A percentile compares a stretch with the other conserved stretches of the same genome.
phyloP scores from a whole-genome alignment of 2,797 vertebrate species.

The Neosilurus hyrtlii region DNA sequence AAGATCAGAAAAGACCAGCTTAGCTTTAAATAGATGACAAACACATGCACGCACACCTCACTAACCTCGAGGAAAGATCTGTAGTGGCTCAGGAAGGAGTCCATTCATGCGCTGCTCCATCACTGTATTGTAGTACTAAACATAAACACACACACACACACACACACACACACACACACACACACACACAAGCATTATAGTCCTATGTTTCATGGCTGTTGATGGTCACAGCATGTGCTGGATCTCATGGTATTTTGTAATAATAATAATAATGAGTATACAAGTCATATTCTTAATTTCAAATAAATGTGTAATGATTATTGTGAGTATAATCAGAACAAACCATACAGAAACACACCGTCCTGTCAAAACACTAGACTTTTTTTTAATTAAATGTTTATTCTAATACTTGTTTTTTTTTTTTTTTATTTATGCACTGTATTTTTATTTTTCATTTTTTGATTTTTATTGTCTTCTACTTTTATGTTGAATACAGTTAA shows the following conservation, averaged over 20 bases:
- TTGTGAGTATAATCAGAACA: not conserved
- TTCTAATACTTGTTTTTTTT: not conserved
- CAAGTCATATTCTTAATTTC: not conserved
- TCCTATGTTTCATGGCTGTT: not conserved
- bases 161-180: slow-evolving; percentile 19
- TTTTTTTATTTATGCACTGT: not conserved
- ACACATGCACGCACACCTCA: slow-evolving; percentile 1
- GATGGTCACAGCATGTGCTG: not conserved
- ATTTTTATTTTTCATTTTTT: not conserved
- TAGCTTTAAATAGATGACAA: not conserved
- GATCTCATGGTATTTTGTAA: not conserved
- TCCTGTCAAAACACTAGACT: not conserved
- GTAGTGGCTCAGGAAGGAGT: slow-evolving; percentile 89
- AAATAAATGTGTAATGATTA: not conserved
- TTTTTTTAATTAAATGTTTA: not conserved
- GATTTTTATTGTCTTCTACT: not conserved
- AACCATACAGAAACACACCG: no score
- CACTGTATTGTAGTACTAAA: slow-evolving; percentile 92
- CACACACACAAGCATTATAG: slow-evolving; percentile 15
- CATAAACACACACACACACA: slow-evolving; percentile 46
- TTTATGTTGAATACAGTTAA: not conserved
- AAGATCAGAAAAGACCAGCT: not conserved
- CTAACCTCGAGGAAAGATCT: slow-evolving; percentile 98
- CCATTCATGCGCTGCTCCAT: slow-evolving; percentile 94
- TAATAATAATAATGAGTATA: not conserved